phyloP scores from a whole-genome alignment of 2,797 vertebrate genomes.

The Coilia nasus region DNA sequence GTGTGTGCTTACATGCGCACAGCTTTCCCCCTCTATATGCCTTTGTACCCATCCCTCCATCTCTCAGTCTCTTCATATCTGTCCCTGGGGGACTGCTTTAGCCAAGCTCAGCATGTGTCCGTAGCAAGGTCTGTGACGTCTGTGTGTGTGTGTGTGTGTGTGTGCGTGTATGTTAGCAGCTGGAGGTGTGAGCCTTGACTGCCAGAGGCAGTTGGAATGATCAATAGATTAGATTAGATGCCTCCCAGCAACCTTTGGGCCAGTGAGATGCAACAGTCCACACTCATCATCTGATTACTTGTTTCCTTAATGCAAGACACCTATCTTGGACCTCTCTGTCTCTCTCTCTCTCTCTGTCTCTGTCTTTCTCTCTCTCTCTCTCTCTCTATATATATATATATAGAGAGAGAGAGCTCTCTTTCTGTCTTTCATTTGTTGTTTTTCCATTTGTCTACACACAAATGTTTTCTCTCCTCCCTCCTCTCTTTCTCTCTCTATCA shows the following conservation, averaged over 20 bases:
- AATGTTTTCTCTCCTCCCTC: too few relatives aligned
- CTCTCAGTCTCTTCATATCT: not conserved
- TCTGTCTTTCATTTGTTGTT: not conserved
- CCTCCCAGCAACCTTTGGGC: not conserved
- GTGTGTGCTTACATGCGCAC: not conserved
- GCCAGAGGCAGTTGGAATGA: not conserved
- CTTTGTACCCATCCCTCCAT: not conserved
- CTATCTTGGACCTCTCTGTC: not conserved
- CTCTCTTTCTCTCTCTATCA: not conserved
- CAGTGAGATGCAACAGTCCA: not conserved
- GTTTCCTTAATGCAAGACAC: too few relatives aligned
- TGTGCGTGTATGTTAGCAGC: not conserved
- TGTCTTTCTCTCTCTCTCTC: too few relatives aligned
- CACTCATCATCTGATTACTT: not conserved
- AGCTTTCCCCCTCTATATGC: not conserved
- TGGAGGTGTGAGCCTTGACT: not conserved
- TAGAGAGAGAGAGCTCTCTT: too few relatives aligned
- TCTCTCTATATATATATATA: too few relatives aligned
- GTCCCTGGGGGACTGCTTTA: not conserved
- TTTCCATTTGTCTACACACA: not conserved
- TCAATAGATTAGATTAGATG: not conserved
- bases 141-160: constrained; percentile 1
- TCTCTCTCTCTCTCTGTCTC: not conserved
- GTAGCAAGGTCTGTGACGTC: not conserved
- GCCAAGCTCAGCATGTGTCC: not conserved